Conservation (phyloP, 1,140 invertebrate species). For the Drosophila mayri region DNA sequence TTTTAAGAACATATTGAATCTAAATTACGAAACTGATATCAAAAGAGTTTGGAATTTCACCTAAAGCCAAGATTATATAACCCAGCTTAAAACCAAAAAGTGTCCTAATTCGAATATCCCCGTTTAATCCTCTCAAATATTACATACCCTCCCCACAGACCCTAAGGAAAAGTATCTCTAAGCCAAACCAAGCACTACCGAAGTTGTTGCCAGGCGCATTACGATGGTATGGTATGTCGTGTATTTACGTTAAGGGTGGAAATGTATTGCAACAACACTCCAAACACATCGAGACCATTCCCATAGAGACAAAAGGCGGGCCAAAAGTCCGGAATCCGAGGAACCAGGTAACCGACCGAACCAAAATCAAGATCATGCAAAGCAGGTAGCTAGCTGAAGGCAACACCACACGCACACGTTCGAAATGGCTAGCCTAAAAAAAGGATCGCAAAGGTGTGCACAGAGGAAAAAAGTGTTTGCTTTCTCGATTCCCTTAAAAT, state of each 20-base stretch:
- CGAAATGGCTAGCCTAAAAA: slow-evolving; percentile 28
- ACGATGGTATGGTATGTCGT: slow-evolving; percentile 17
- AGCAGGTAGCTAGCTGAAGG: slow-evolving; percentile 56
- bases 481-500: neutral
- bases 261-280: slow-evolving; percentile 42
- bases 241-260: slow-evolving; percentile 69
- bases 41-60: neutral
- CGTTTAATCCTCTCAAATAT: neutral
- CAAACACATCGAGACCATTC: slow-evolving; percentile 35
- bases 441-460: slow-evolving; percentile 33
- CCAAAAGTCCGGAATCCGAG: slow-evolving; percentile 22
- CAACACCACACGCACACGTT: slow-evolving; percentile 38
- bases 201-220: slow-evolving; percentile 60
- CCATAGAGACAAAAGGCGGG: slow-evolving; percentile 40
- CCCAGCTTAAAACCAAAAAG: neutral
- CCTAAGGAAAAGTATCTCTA: slow-evolving; percentile 2
- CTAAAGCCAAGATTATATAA: neutral
- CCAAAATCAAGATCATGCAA: slow-evolving; percentile 62
- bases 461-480: neutral
- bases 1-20: neutral
- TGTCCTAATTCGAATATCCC: neutral
- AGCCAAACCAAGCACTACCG: neutral
- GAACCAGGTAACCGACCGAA: slow-evolving; percentile 54
- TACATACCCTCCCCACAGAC: neutral
- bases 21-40: neutral